Base-by-base conservation (phyloP, 2,888 invertebrate species). In the Bembecia ichneumoniformis region DNA sequence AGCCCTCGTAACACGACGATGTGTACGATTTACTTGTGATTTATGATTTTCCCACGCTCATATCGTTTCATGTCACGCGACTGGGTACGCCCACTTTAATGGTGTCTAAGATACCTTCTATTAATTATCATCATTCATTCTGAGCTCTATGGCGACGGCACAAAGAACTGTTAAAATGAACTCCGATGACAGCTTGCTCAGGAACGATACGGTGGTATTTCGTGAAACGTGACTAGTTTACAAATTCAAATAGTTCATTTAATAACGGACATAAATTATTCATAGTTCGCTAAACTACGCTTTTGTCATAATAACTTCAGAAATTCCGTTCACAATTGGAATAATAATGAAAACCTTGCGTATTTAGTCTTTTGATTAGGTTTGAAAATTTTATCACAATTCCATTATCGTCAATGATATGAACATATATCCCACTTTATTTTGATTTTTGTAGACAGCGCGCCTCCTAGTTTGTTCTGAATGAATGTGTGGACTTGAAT, bases 41-140 rank as follows among this genome's bases (percentile, higher is more conserved):
- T 49, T 50, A 50, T 52, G 46, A 51, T 48, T 51, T 51, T 56
- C 55, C 52, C 55, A 56, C 54, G 55, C 49, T 43, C 48, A 47
- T 50, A 52, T 46, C 35, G 52, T 51, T 50, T 47, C 52, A 50
- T 40, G 47, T 50, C 48, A 50, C 48, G 43, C 43, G 20, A 52
- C 20, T 34, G 46, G 43, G 35, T 48, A 47, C 50, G 46, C 40
- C 40, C 40, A 40, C 40, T 13, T 28, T 40, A 40, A 40, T 40
- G 14, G 14, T 40, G 14, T 14, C 40, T 40, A 40, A 14, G 40
- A 40, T 13, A 40, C 40, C 40, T 40, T 13, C 40, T 14, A 40
- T 14, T 40, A 40, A 40, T 40, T 40, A 28, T 28, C 28, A 28
- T 28, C 28, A 2, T 28, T 9, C 28, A 28, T 28, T 28, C 7